Evolutionary conservation across 1,140 invertebrate genomes (phyloP), one percentile per base, ranked within the genome.

Genomic region (Ephestia elutella): DNA sequence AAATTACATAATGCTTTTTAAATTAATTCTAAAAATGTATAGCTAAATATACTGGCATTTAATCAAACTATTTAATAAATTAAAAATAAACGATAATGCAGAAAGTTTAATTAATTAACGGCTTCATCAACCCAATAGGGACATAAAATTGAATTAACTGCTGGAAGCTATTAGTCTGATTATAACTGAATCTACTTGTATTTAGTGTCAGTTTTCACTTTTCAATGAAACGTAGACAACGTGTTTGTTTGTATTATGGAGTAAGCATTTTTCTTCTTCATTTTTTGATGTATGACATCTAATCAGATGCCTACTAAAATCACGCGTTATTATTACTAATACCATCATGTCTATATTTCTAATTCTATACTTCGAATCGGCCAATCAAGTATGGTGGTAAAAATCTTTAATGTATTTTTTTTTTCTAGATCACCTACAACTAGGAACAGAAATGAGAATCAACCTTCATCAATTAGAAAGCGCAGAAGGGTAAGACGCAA

Each of bases 401-500:
- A 15, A 15, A 3, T 2, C 4, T 15, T 15, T 44, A 44, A 10
- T 15, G 15, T 5, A 17, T 44, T 15, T 15, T 44, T 7, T 15
- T 15, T 10, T 44, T 44, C 10, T 44, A 44, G 38, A 0, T 15
- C n/a, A 15, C 38, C 13, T 15, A 5, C 15, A 17, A 1, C 38
- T 15, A 13, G 15, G 0, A 44, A 44, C 15, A 5, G 15, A 2
- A n/a, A 17, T 44, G 38, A 17, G 10, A 44, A 44, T 13, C 38
- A 44, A 44, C n/a, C 13, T 4, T 5, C 15, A 15, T 44, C 38
- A 44, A 5, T 59, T 15, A 19, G 60, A n/a, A 66, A 62, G 49
- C 53, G 49, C 5, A 59, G 62, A 53, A 64, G 56, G 10, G 59
- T 56, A 56, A 51, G 62, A 11, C 61, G 61, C 15, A 68, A 68